Conservation (phyloP, 2,113 vertebrate species). For the Atractosteus spatula region DNA sequence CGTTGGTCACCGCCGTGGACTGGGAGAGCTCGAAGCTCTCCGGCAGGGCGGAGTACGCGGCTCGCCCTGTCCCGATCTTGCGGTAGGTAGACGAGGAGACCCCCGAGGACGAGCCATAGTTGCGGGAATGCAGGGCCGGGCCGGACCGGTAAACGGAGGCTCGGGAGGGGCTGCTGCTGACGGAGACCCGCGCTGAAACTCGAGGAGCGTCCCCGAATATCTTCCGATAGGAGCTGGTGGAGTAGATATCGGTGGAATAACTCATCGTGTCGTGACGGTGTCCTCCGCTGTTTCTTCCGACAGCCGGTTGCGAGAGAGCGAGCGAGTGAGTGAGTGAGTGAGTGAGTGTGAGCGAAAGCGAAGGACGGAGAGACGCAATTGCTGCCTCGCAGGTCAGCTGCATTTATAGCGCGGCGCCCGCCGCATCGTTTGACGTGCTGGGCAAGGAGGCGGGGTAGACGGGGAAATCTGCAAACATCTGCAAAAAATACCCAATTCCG, state of each 20-base stretch:
- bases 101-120: conserved; percentile 46
- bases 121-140: conserved; percentile 36
- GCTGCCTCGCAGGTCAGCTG: conserved; percentile 46
- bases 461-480: conserved; percentile 58
- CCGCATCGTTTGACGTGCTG: conserved; percentile 67
- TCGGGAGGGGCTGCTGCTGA: conserved; percentile 59
- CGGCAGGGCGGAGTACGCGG: conserved; percentile 47
- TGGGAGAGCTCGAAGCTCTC: conserved; percentile 65
- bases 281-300: conserved; percentile 13
- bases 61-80: conserved; percentile 56
- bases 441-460: conserved; percentile 31
- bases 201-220: conserved; percentile 66
- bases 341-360: conserved; percentile 36
- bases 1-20: conserved; percentile 73
- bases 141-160: conserved; percentile 54
- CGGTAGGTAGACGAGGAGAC: conserved; percentile 53
- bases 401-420: conserved; percentile 54
- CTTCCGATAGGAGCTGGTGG: conserved; percentile 70
- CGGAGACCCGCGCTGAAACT: conserved; percentile 41
- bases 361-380: conserved; percentile 54
- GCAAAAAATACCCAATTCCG: conserved; percentile 50
- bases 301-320: conserved; percentile 27
- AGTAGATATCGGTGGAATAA: conserved; percentile 63
- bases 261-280: conserved; percentile 51
- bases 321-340: conserved; percentile 28